Conservation (phyloP, 1,140 invertebrate genomes). For the Nilaparvata lugens region DNA sequence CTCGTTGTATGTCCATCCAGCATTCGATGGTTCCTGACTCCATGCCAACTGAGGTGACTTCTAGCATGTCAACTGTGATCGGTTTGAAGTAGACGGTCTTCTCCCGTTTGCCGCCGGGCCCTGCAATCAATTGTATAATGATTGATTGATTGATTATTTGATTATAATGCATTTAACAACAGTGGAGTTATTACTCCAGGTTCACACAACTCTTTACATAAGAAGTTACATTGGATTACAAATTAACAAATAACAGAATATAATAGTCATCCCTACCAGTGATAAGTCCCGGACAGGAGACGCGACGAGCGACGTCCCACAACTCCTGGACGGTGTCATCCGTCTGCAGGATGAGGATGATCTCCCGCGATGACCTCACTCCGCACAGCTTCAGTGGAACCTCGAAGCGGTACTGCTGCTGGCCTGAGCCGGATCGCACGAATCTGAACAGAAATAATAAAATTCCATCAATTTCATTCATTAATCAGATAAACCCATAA, state of each 20-base stretch:
- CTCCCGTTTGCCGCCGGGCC: conserved; percentile 38
- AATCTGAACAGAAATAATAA: no score
- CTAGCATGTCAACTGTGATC: conserved; percentile 60
- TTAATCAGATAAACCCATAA: no score
- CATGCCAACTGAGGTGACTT: conserved; percentile 52
- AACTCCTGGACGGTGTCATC: conserved; percentile 49
- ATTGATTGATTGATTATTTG: no score
- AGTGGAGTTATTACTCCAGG: no score
- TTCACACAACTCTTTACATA: no score
- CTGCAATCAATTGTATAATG: no score
- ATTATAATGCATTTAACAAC: no score
- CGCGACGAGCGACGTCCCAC: conserved; percentile 48
- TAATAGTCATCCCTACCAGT: no score
- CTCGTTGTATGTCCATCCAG: conserved; percentile 69
- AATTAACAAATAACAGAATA: no score
- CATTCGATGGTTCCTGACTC: conserved; percentile 50
- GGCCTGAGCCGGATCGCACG: conserved; percentile 45
- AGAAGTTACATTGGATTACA: no score
- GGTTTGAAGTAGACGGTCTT: conserved; percentile 57
- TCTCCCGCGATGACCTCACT: conserved; percentile 47
- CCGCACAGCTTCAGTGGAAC: conserved; percentile 55
- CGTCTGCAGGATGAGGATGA: conserved; percentile 53
- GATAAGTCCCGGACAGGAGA: conserved; percentile 44
- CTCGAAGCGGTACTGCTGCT: conserved; percentile 43
- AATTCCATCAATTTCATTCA: no score